Evolutionary conservation across 1,140 invertebrate genomes (phyloP), one percentile per base, ranked within the genome.

Genomic region (Trachymyrmex septentrionalis): DNA sequence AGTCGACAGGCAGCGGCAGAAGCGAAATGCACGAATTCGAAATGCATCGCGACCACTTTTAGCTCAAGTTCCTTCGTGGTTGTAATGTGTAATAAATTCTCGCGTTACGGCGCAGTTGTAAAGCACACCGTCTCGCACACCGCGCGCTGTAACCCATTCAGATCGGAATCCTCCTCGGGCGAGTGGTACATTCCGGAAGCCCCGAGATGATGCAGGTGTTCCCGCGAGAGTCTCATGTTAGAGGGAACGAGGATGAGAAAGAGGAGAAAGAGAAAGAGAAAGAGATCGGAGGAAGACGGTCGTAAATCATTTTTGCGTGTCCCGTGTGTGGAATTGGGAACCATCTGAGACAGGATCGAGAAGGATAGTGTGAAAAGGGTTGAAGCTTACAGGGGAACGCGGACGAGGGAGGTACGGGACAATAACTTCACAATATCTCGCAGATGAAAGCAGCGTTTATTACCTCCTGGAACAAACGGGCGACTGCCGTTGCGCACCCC

Each of bases 251-350:
- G 27, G 57, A 24, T 1, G 30, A 30, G 30, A 30, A 30, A 30
- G 19, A n/a, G 24, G 19, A n/a, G 24, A 34, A 19, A 24, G 57
- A 64, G 55, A 16, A 7, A 19, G 21, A 34, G 77, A 3, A 7
- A 38, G 19, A 44, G 64, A 90, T 77, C 38, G 55, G 81, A 82
- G 88, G n/a, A n/a, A 48, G 89, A 48, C 75, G 87, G 76, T 81
- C 89, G 90, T 91, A 91, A 91, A 91, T 91, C 89, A 91, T 91
- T 91, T 89, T 91, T 87, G 80, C 80, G 89, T 87, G 87, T 88
- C 86, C 72, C 75, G 64, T 63, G 80, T 69, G 80, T 75, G 30
- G 59, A 63, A 59, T 82, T 71, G 89, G 38, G 27, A 53, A 61
- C 38, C 64, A 61, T 81, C 75, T 85, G 63, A 71, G 88, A 72